Evolutionary conservation across 2,797 vertebrate species (phyloP).

Genomic region (Cetoscarus ocellatus): DNA sequence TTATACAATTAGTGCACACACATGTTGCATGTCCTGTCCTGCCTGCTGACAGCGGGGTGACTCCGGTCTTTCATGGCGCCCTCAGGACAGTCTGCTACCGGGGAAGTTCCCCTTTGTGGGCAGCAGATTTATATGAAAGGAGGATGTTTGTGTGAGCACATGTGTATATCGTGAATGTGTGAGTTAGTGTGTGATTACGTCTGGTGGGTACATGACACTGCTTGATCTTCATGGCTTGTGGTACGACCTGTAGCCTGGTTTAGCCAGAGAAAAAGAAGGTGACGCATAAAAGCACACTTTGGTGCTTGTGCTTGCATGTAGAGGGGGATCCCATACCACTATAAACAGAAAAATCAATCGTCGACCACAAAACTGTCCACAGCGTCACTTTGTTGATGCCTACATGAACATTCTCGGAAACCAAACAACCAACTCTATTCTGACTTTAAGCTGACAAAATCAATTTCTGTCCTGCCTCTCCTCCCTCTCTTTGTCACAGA

Average conservation of each 20-base stretch:
- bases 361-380: slow-evolving; percentile 37
- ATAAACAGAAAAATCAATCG: slow-evolving; percentile 36
- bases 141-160: slow-evolving; percentile 58
- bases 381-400: slow-evolving; percentile 50
- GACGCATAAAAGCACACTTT: slow-evolving; percentile 48
- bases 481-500: slow-evolving; percentile 5
- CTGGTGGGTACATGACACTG: slow-evolving; percentile 51
- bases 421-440: slow-evolving; percentile 31
- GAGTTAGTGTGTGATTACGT: slow-evolving; percentile 24
- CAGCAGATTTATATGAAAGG: slow-evolving; percentile 51
- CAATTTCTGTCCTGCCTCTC: background rate
- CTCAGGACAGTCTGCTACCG: slow-evolving; percentile 37
- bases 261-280: slow-evolving; percentile 55
- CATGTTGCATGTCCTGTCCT: slow-evolving; percentile 33
- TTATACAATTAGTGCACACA: background rate
- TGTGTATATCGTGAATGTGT: background rate
- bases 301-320: slow-evolving; percentile 3
- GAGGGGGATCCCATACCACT: slow-evolving; percentile 16
- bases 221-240: slow-evolving; percentile 43
- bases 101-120: slow-evolving; percentile 75
- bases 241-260: slow-evolving; percentile 48
- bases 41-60: slow-evolving; percentile 42
- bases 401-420: slow-evolving; percentile 40
- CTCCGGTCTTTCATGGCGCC: slow-evolving; percentile 39
- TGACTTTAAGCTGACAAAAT: slow-evolving; percentile 11